Base-by-base conservation (phyloP, 2,888 invertebrate genomes). In the Antheraea yamamai region DNA sequence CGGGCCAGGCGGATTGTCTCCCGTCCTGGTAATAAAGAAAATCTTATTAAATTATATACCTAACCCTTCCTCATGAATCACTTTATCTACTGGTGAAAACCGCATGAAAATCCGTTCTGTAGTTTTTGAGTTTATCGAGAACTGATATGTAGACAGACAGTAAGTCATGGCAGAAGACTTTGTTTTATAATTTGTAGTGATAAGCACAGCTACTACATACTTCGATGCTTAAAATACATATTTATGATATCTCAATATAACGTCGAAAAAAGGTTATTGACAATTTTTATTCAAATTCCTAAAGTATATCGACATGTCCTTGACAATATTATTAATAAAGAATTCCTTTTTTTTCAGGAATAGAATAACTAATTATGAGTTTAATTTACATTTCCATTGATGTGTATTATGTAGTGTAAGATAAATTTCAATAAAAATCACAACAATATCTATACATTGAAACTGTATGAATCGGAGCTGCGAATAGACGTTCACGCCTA, bases 391-490 rank as follows among this genome's bases (percentile, higher is more conserved):
- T 47, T 47, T 12, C 4, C 2, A 12, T 47, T 47, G 2, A 47
- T 47, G 47, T 47, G 12, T 39, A 10, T 61, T 8, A 23, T 61
- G 2, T 23, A 61, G n/a, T 61, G n/a, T 0, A 23, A 61, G 61
- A 61, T 61, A 61, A 61, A 61, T 55, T 55, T 18, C 39, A 58
- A 39, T 70, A 70, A 70, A 55, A 71, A 35, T 18, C 55, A 20
- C 39, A 30, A 30, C 52, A 74, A 58, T 35, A 30, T 20, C 51
- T 61, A 72, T 71, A 72, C 47, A 72, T 58, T 72, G 74, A 75
- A 61, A 23, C 47, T 20, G n/a, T n/a, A 74, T 71, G 74, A 61
- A 72, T 58, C 35, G 39, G 72, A 64, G 64, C 66, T 75, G 52
- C 73, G 39, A 70, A 70, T 72, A 73, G 52, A 64, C 61, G 51